A percentile compares a stretch with the other conserved stretches of the same genome.
Conservation (phyloP, 2,888 invertebrate genomes). For the Drosophila fungiperda region DNA sequence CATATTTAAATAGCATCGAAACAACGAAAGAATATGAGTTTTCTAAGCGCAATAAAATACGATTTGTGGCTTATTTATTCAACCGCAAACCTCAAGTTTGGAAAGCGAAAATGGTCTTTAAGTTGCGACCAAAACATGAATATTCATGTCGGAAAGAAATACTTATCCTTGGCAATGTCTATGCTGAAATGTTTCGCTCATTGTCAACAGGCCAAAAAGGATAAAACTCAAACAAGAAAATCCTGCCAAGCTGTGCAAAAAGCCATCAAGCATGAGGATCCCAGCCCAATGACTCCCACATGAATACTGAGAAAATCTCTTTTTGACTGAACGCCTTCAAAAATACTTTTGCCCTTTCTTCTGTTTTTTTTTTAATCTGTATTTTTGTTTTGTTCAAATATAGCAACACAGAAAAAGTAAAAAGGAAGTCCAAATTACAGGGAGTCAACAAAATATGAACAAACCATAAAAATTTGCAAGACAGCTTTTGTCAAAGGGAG, state of each 20-base stretch:
- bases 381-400: conserved; percentile 27
- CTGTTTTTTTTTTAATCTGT: background rate
- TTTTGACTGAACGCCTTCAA: conserved; percentile 58
- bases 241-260: conserved; percentile 46
- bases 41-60: conserved; percentile 60
- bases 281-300: conserved; percentile 66
- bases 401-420: conserved; percentile 13
- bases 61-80: conserved; percentile 65
- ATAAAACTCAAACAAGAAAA: conserved; percentile 47
- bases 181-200: conserved; percentile 52
- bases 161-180: conserved; percentile 49
- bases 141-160: conserved; percentile 53
- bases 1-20: conserved; percentile 28
- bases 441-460: conserved; percentile 28
- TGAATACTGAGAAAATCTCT: conserved; percentile 66
- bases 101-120: conserved; percentile 33
- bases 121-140: conserved; percentile 54
- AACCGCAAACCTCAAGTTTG: conserved; percentile 24
- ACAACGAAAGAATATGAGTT: conserved; percentile 33
- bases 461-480: conserved; percentile 10
- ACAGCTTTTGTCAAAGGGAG: background rate
- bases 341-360: conserved; percentile 1
- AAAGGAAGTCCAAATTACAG: conserved; percentile 29
- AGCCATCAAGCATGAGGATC: conserved; percentile 20
- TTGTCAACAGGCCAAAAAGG: conserved; percentile 54